phyloP scores from a whole-genome alignment of 1,140 invertebrate species.

The Venturia canescens region DNA sequence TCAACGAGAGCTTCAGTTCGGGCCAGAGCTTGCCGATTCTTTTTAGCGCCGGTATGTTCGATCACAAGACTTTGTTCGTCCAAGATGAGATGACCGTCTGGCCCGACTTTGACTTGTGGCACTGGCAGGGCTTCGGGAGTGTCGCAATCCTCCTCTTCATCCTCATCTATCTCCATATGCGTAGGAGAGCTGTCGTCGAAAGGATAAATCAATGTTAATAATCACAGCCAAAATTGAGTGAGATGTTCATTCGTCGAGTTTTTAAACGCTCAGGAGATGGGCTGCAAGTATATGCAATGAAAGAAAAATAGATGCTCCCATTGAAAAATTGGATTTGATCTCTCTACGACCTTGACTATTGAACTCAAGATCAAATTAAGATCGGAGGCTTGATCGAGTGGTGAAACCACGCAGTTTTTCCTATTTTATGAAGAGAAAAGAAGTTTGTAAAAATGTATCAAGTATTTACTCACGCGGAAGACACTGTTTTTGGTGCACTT shows the following conservation, averaged over 20 bases:
- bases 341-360: too few relatives aligned
- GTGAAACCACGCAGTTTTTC: too few relatives aligned
- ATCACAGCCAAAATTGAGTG: too few relatives aligned
- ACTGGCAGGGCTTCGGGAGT: constrained; percentile 79
- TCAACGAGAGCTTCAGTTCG: constrained; percentile 83
- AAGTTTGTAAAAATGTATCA: too few relatives aligned
- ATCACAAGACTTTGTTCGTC: constrained; percentile 92
- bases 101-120: constrained; percentile 92
- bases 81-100: constrained; percentile 90
- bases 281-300: not conserved
- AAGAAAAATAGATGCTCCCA: not conserved
- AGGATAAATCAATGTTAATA: not conserved
- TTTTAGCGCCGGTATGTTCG: constrained; percentile 83
- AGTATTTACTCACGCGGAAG: constrained; percentile 74
- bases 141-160: constrained; percentile 73
- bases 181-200: constrained; percentile 25
- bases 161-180: constrained; percentile 65
- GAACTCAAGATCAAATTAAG: too few relatives aligned
- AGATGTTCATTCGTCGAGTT: too few relatives aligned
- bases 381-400: too few relatives aligned
- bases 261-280: too few relatives aligned
- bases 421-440: too few relatives aligned
- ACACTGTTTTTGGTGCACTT: constrained; percentile 52
- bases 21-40: constrained; percentile 80
- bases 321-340: too few relatives aligned